Conservation (phyloP, 1,140 invertebrate genomes). For the Hyles vespertilio region DNA sequence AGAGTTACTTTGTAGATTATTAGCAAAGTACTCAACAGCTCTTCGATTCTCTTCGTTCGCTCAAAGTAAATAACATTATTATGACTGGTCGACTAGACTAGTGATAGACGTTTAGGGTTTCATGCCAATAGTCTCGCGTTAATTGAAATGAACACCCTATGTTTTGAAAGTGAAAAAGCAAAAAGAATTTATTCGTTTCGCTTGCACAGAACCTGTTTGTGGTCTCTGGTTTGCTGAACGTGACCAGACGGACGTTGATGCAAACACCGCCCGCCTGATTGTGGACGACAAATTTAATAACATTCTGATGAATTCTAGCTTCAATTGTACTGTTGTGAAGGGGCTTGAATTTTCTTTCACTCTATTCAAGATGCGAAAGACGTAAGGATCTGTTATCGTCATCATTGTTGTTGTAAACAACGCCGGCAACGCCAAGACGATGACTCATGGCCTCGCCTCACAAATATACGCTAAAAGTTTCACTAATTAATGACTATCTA, state of each 20-base stretch:
- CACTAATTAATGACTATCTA: conserved; percentile 15
- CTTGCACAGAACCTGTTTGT: conserved; percentile 59
- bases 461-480: conserved; percentile 9
- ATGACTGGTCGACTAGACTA: conserved; percentile 29
- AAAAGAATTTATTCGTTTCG: conserved; percentile 52
- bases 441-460: conserved; percentile 17
- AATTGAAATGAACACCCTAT: conserved; percentile 50
- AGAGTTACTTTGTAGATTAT: background rate
- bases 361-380: conserved; percentile 4
- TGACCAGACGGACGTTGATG: conserved; percentile 62
- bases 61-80: conserved; percentile 20
- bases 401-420: conserved; percentile 45
- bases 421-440: conserved; percentile 11
- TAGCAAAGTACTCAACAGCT: background rate
- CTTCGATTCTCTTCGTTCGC: background rate
- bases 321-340: background rate
- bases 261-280: conserved; percentile 46
- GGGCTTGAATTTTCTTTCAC: background rate
- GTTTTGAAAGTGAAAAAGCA: conserved; percentile 57
- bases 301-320: conserved; percentile 26
- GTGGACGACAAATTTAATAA: conserved; percentile 30
- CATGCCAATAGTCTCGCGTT: conserved; percentile 21
- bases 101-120: conserved; percentile 30
- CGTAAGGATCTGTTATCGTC: conserved; percentile 20
- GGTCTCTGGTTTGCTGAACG: conserved; percentile 64